Conservation (phyloP, 92 coral and sea anemone species). For the Heteractis magnifica region DNA sequence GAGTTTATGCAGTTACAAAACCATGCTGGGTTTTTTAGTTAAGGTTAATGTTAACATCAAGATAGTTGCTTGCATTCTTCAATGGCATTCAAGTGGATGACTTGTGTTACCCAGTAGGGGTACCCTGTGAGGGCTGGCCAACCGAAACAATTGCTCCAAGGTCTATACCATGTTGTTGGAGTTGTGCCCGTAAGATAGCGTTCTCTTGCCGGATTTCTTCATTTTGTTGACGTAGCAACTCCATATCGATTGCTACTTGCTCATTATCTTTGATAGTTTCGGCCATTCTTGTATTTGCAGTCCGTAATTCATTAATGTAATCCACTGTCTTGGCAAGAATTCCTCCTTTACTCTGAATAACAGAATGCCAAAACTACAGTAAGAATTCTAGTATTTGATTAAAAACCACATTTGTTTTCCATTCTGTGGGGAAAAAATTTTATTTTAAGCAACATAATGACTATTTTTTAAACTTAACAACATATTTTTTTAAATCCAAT, state of each 20-base stretch:
- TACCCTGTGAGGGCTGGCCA: conserved; percentile 43
- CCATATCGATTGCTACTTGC: conserved; percentile 73
- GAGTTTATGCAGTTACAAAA: not conserved
- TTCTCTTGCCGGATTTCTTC: conserved; percentile 95
- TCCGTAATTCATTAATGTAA: conserved; percentile 81
- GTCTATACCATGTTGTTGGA: conserved; percentile 95
- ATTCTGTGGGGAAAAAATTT: no score
- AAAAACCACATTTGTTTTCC: not conserved
- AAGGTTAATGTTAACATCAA: no score
- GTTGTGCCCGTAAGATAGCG: conserved; percentile 79
- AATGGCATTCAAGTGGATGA: not conserved
- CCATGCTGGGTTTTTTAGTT: not conserved
- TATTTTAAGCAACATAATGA: no score
- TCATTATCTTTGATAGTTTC: conserved; percentile 92
- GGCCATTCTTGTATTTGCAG: conserved; percentile 85
- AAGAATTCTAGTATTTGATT: not conserved
- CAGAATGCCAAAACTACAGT: not conserved
- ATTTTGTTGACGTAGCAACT: conserved; percentile 87
- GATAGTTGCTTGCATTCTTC: no score
- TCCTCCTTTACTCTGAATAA: conserved; percentile 91
- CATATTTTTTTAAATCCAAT: no score
- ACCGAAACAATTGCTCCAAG: conserved; percentile 53
- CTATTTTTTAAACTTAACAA: no score
- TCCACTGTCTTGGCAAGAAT: conserved; percentile 96
- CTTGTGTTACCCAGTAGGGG: conserved; percentile 10